Conservation (phyloP, 2,888 invertebrate genomes). For the Omphaloscelis lunosa region DNA sequence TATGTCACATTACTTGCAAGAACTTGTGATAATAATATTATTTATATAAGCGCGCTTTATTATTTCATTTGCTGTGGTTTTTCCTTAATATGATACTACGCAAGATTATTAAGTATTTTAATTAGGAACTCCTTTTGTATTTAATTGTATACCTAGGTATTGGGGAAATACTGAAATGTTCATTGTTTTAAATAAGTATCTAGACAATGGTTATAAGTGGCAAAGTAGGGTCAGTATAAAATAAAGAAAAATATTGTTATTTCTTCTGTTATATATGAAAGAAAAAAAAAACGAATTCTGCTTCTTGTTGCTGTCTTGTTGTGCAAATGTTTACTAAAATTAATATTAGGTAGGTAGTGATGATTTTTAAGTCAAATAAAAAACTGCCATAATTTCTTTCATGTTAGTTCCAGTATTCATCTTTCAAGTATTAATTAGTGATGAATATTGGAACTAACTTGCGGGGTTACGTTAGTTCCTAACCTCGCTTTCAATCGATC, state of each 20-base stretch:
- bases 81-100: slow-evolving; percentile 58
- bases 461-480: no score
- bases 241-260: no score
- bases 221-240: neutral
- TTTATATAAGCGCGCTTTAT: slow-evolving; percentile 23
- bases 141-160: slow-evolving; percentile 32
- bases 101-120: slow-evolving; percentile 62
- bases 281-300: neutral
- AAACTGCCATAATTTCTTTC: no score
- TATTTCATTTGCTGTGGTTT: slow-evolving; percentile 40
- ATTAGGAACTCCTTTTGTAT: slow-evolving; percentile 57
- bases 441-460: no score
- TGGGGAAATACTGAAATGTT: slow-evolving; percentile 46
- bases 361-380: no score
- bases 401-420: no score
- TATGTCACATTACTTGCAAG: slow-evolving; percentile 44
- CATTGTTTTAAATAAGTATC: slow-evolving; percentile 31
- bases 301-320: no score
- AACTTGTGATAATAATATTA: slow-evolving; percentile 50
- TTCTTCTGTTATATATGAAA: neutral
- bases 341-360: no score
- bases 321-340: neutral
- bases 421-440: no score
- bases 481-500: neutral
- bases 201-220: slow-evolving; percentile 24